phyloP scores from a whole-genome alignment of 2,113 vertebrate genomes.

The Himantopus leucocephalus region DNA sequence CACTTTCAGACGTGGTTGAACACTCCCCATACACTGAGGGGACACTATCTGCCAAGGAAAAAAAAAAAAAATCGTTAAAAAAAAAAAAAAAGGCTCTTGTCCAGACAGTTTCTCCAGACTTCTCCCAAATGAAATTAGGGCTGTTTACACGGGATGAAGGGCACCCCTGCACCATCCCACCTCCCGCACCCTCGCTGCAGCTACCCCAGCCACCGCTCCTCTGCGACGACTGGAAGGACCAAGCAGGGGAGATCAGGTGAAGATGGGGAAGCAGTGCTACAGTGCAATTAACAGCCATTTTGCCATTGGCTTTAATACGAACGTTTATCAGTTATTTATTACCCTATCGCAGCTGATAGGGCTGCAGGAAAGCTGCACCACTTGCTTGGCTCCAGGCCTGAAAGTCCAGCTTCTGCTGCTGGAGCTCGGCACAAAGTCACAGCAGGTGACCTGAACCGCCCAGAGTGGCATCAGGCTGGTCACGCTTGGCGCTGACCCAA shows the following conservation, averaged over 20 bases:
- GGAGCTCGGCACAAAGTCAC: neutral
- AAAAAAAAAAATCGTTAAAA: neutral
- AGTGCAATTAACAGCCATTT: neutral
- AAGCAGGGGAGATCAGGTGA: neutral
- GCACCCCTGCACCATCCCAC: neutral
- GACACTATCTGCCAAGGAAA: no score
- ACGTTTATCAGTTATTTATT: neutral
- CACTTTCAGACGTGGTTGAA: neutral
- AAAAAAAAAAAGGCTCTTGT: neutral
- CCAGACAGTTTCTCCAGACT: neutral
- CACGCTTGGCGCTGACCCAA: neutral
- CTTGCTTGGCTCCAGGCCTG: neutral
- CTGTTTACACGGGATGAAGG: neutral
- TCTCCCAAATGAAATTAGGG: rapidly evolving
- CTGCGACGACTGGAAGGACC: neutral
- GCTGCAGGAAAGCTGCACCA: neutral
- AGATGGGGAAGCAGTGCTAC: rapidly evolving
- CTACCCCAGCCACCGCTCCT: rapidly evolving
- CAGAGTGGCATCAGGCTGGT: rapidly evolving
- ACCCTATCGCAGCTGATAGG: neutral
- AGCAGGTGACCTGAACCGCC: neutral
- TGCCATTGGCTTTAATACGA: rapidly evolving
- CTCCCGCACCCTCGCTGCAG: rapidly evolving
- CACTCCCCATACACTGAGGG: rapidly evolving
- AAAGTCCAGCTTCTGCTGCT: neutral